Evolutionary conservation across 2,113 vertebrate species (phyloP), one percentile per base, ranked within the genome.

Genomic region (Protomyctophum bolini): DNA sequence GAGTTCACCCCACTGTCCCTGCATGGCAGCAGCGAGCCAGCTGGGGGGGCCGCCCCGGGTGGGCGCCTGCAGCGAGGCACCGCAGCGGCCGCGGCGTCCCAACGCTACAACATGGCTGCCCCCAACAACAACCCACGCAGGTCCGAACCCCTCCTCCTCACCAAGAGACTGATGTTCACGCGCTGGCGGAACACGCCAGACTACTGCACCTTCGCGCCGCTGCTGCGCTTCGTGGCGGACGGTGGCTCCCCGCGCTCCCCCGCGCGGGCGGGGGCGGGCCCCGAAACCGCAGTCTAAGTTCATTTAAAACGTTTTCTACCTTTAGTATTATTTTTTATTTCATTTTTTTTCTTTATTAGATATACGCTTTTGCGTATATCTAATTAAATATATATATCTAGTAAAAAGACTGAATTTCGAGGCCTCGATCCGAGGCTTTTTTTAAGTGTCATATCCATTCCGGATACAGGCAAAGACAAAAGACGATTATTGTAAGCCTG

Each of bases 1-100:
- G 95, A 95, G 90, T 95, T 95, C 83, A 92, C 93, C 77, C 94
- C 93, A 80, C 89, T 96, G 73, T 93, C 93, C 66, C 87, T 93
- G 87, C 94, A 92, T 66, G 83, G 70, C 9, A 61, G 79, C 0
- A 61, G 15, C 86, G 63, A 21, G 87, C 74, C 87, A 86, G 87
- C 80, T 90, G 76, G 83, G 87, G 85, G 89, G 91, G 83, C 80
- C 83, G 0, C 79, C 80, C 88, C 92, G 84, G 78, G 88, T 67
- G 75, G 83, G 66, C 45, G 81, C 79, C 21, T 21, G 21, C 33
- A 41, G 33, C 33, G 33, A 41, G 33, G 3, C 5, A 6, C 33
- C 33, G 33, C 3, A 3, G 5, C 33, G 33, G 33, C 33, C 33
- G 33, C 3, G 3, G 33, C 33, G 33, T 1, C 33, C 33, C 33